Base-by-base conservation (phyloP, 2,888 invertebrate species). In the Leptinotarsa tumamoca region DNA sequence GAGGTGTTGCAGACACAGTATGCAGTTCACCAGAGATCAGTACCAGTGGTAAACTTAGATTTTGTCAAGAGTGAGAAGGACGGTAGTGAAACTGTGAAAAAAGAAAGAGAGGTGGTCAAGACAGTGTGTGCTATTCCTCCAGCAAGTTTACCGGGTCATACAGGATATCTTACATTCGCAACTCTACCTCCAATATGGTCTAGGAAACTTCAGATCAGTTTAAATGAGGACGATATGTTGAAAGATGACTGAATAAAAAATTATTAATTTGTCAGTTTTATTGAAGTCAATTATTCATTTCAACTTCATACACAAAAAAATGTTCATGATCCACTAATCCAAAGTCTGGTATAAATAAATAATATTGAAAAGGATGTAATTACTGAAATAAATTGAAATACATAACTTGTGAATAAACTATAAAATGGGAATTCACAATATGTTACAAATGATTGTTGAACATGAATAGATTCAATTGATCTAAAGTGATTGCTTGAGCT, bases 151-250 rank as follows among this genome's bases (percentile, higher is more conserved):
- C 95, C 97, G 0, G 98, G 98, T 0, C 99, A 99, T 89, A 99
- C 99, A 10, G 99, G 99, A 4, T 99, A 95, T 89, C 91, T 99
- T 79, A 99, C 98, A 18, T 95, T 97, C 86, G 98, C 98, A 4
- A 96, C 98, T 0, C 89, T 97, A 70, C 95, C 95, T 14, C 95
- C 95, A 0, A 77, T 88, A 14, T 91, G 90, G 90, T 85, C 90
- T 81, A 88, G 91, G 80, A 85, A 78, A 75, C 66, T 84, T n/a
- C 82, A 82, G 49, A 78, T 83, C 72, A 79, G 66, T 68, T 76
- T 80, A 17, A 79, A 79, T 74, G 74, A 78, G 52, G 78, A 77
- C 72, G 67, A 72, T 63, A 72, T 75, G 50, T 51, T 71, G 18
- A 52, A 54, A 43, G 72, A 72, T n/a, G 67, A 72, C n/a, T 72